phyloP scores from a whole-genome alignment of 2,113 vertebrate genomes.

The Ammospiza caudacuta region DNA sequence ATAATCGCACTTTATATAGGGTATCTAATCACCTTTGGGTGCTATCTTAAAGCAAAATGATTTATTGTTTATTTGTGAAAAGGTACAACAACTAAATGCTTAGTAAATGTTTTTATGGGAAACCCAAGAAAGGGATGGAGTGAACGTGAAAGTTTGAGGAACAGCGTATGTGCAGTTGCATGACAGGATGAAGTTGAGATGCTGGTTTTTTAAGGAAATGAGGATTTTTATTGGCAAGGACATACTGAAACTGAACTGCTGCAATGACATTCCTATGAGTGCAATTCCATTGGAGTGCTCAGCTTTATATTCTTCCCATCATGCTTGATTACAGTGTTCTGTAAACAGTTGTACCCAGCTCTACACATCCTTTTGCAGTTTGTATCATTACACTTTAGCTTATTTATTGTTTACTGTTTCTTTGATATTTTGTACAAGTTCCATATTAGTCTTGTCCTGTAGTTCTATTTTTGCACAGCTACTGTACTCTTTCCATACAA shows the following conservation, averaged over 20 bases:
- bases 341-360: constrained; percentile 27
- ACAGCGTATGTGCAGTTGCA: neutral
- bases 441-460: constrained; percentile 84
- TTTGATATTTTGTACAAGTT: constrained; percentile 89
- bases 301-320: neutral
- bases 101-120: constrained; percentile 60
- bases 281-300: neutral
- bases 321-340: neutral
- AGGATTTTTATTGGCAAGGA: constrained; percentile 53
- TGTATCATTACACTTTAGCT: constrained; percentile 71
- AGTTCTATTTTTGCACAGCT: constrained; percentile 98
- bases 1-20: constrained; percentile 83
- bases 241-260: constrained; percentile 1
- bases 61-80: constrained; percentile 59
- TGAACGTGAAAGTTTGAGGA: constrained; percentile 31
- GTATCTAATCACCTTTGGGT: constrained; percentile 78
- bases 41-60: constrained; percentile 73
- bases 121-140: constrained; percentile 14
- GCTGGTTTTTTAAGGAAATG: constrained; percentile 11
- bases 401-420: constrained; percentile 91
- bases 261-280: neutral
- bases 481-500: constrained; percentile 79
- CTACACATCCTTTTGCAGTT: constrained; percentile 37
- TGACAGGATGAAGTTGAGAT: constrained; percentile 27
- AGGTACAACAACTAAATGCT: constrained; percentile 66